phyloP scores from a whole-genome alignment of 1,140 invertebrate genomes.

The Calliopsis andreniformis region DNA sequence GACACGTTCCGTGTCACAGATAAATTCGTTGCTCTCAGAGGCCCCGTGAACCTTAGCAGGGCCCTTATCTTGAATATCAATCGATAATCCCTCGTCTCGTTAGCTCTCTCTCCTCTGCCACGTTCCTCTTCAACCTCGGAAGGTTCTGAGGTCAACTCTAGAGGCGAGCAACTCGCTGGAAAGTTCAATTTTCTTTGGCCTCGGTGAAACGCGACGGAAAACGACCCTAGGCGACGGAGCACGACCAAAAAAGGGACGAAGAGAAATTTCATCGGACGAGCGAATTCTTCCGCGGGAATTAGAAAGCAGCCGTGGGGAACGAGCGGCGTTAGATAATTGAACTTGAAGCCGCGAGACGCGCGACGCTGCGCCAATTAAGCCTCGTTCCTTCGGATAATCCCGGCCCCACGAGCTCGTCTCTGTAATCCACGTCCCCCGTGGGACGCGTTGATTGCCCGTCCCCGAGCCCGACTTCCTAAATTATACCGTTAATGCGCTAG shows the following conservation, averaged over 20 bases:
- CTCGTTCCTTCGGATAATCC: background rate
- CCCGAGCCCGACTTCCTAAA: constrained; percentile 16
- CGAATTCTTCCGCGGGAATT: constrained; percentile 33
- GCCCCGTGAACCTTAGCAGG: constrained; percentile 18
- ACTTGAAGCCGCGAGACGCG: constrained; percentile 10
- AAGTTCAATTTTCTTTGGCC: constrained; percentile 13
- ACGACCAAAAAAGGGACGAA: background rate
- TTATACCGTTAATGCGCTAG: constrained; percentile 41
- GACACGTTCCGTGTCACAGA: constrained; percentile 47
- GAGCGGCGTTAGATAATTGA: constrained; percentile 30
- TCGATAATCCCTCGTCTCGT: constrained; percentile 38
- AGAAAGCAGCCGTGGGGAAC: constrained; percentile 30
- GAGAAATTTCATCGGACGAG: background rate
- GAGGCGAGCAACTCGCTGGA: background rate
- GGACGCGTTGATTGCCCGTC: background rate
- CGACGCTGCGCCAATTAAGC: constrained; percentile 20
- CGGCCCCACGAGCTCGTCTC: too few species aligned
- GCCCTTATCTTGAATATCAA: constrained; percentile 48
- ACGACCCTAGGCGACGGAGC: background rate
- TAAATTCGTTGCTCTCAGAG: constrained; percentile 50
- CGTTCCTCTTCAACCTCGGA: too few species aligned
- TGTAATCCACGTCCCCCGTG: background rate
- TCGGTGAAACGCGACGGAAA: constrained; percentile 1
- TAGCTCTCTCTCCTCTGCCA: too few species aligned
- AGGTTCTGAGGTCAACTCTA: too few species aligned